Evolutionary conservation across 2,797 vertebrate species (phyloP).

Genomic region (Pangasius mekongensis): DNA sequence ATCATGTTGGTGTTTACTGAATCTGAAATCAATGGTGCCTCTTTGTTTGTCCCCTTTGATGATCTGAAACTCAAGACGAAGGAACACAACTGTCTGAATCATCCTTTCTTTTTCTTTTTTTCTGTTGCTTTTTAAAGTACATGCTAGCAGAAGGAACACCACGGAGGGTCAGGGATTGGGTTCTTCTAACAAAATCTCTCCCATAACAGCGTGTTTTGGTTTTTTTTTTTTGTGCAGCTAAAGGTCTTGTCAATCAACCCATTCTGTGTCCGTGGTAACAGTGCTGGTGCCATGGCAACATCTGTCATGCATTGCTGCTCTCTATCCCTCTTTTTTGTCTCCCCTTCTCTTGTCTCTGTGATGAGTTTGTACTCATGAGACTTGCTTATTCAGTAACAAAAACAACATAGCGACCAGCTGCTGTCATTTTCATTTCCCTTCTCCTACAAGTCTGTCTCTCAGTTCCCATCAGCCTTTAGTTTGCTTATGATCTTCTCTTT

Average conservation of each 20-base stretch:
- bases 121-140: neutral
- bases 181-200: neutral
- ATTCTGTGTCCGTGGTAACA: slow-evolving; percentile 44
- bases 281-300: slow-evolving; percentile 42
- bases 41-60: neutral
- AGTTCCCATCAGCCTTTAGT: neutral
- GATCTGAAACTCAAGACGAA: neutral
- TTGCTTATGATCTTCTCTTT: neutral
- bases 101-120: neutral
- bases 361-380: slow-evolving; percentile 6
- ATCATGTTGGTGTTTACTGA: neutral
- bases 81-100: neutral
- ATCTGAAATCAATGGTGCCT: neutral
- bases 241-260: slow-evolving; percentile 34
- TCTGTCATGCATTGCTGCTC: slow-evolving; percentile 7
- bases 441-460: neutral
- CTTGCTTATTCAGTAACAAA: neutral
- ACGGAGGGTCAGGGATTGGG: neutral
- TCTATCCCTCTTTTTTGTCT: slow-evolving; percentile 6
- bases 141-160: neutral
- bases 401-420: slow-evolving; percentile 7
- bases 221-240: neutral
- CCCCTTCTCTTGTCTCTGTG: neutral
- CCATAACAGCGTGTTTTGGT: neutral
- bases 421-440: slow-evolving; percentile 30